These are phyloP conservation scores for Scelioninae gen. 1 DNA, from an alignment of 2,888 invertebrate genomes.

Conservation along the genomic window DNA sequence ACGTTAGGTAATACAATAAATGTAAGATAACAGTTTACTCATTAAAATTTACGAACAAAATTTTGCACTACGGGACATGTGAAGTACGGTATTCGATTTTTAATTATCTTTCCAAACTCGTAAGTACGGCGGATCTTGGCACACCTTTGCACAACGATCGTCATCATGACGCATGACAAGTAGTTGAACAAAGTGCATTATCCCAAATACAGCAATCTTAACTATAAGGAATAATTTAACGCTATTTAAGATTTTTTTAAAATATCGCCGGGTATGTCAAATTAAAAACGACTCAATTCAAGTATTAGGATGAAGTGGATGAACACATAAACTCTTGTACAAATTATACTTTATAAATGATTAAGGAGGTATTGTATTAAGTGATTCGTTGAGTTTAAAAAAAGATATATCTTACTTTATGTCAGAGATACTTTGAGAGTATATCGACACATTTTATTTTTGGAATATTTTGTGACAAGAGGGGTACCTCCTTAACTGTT, in stretches of 20 bases:
- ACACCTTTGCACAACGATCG: not conserved
- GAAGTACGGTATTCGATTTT: not conserved
- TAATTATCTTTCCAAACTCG: conserved; percentile 38
- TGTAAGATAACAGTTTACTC: conserved; percentile 32
- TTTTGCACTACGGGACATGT: conserved; percentile 20
- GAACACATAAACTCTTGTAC: conserved; percentile 4
- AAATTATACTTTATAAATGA: not conserved
- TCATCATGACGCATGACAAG: not conserved
- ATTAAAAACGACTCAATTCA: conserved; percentile 60
- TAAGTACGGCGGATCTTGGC: conserved; percentile 18
- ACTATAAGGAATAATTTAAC: conserved; percentile 37
- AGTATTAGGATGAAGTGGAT: conserved; percentile 7
- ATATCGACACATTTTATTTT: not conserved
- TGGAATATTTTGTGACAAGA: not conserved
- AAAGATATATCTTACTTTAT: no score
- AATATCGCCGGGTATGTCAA: conserved; percentile 50
- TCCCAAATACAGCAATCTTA: conserved; percentile 26
- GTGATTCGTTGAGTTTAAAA: not conserved
- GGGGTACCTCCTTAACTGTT: conserved; percentile 17
- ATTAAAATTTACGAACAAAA: conserved; percentile 4
- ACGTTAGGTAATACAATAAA: conserved; percentile 30
- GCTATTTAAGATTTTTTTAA: conserved; percentile 25
- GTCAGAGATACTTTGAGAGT: no score
- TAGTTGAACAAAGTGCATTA: conserved; percentile 14
- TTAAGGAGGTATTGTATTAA: not conserved